Percentiles rank a stretch among this genome's conserved stretches.
These are phyloP conservation scores for Tapera naevia DNA, from an alignment of 2,797 vertebrate species.

Conservation along the genomic window DNA sequence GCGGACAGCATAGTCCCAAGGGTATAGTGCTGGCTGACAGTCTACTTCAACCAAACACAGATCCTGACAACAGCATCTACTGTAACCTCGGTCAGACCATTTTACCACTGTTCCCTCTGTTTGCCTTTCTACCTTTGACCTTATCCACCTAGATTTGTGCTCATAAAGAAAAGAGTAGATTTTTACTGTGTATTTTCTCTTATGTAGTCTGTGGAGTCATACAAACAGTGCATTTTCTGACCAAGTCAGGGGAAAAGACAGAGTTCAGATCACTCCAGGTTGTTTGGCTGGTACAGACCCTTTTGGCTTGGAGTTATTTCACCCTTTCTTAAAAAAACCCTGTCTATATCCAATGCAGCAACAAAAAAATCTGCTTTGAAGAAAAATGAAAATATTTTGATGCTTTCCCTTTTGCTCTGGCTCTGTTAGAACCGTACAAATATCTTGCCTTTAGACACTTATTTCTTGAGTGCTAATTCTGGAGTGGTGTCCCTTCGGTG, in stretches of 20 bases:
- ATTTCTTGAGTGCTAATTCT: neutral
- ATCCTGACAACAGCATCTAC: neutral
- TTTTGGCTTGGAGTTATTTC: neutral
- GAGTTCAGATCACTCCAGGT: neutral
- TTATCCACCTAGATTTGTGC: neutral
- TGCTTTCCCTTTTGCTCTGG: neutral
- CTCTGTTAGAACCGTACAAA: neutral
- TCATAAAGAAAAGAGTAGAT: neutral
- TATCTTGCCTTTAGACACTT: neutral
- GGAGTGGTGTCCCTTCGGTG: fast-evolving
- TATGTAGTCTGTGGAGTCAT: fast-evolving
- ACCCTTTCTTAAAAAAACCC: neutral
- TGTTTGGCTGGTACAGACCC: neutral
- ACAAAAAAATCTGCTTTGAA: neutral
- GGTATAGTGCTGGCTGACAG: neutral
- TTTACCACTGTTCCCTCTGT: neutral
- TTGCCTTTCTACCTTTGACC: neutral
- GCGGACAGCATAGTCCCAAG: neutral
- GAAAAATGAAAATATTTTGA: neutral
- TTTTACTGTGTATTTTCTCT: neutral
- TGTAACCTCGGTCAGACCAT: neutral
- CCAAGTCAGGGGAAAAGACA: neutral
- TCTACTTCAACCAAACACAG: fast-evolving
- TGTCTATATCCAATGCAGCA: neutral
- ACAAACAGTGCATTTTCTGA: neutral